Base-by-base conservation (phyloP, 92 coral and sea anemone genomes). In the Palythoa caribaeorum region DNA sequence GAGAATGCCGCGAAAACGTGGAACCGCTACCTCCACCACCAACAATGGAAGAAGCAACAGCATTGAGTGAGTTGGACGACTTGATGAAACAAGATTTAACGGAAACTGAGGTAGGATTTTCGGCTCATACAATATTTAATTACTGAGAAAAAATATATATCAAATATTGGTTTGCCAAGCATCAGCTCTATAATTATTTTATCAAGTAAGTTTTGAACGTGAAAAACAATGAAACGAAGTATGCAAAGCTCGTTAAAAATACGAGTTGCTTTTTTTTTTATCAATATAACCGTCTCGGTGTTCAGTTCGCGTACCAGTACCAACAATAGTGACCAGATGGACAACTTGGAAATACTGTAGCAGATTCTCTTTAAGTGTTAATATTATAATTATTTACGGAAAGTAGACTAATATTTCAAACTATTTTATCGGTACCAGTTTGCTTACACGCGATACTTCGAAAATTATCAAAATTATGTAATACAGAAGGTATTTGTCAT, bases 91-190 rank as follows among this genome's bases (percentile, higher is more conserved):
- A 62, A 62, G 68, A 60, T 16, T 16, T 60, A 13, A 60, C 68
- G 15, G 68, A 60, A 60, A 60, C 68, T 16, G 69, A 62, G 69
- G 69, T 62, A 62, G 9, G 70, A 63, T 63, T 63, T 63, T 59
- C 6, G 48, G 48, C 48, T 3, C 4, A 44, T 44, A 7, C 48
- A 44, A 44, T 7, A 44, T 44, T 44, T 44, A 44, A 0, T 44
- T 4, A 1, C 48, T 44, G 3, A 44, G 48, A 44, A 2, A 2
- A 44, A 1, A 44, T n/a, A n/a, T n/a, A n/a, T n/a, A n/a, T n/a
- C n/a, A n/a, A n/a, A n/a, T n/a, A n/a, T n/a, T n/a, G n/a, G n/a
- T n/a, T n/a, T n/a, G n/a, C n/a, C n/a, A n/a, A n/a, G n/a, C n/a
- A n/a, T n/a, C n/a, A n/a, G n/a, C n/a, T n/a, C n/a, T n/a, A n/a